Conservation (phyloP, 2,888 invertebrate genomes). For the Drosophila testacea region DNA sequence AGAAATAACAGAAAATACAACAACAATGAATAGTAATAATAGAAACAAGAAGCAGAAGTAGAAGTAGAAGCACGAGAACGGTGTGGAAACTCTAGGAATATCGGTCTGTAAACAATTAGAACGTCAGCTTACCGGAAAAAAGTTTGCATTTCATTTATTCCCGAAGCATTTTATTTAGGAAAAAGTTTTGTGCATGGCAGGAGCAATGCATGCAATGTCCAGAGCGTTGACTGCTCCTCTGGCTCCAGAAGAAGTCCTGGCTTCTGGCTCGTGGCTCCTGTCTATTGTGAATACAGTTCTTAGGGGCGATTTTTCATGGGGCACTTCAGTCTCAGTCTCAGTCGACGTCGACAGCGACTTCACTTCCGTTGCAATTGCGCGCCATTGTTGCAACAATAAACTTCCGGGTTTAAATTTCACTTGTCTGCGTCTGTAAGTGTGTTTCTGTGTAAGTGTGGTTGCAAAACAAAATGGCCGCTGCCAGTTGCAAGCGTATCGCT, state of each 20-base stretch:
- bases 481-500: slow-evolving; percentile 46
- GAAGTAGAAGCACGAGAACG: slow-evolving; percentile 14
- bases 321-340: not conserved
- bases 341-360: not conserved
- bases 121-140: slow-evolving; percentile 79
- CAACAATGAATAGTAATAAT: slow-evolving; percentile 28
- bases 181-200: slow-evolving; percentile 56
- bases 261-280: slow-evolving; percentile 10
- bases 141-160: slow-evolving; percentile 79
- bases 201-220: slow-evolving; percentile 39
- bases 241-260: not conserved
- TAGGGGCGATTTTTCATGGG: slow-evolving; percentile 18
- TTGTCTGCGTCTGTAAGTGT: slow-evolving; percentile 31
- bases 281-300: slow-evolving; percentile 25
- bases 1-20: slow-evolving; percentile 21
- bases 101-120: slow-evolving; percentile 73
- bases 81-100: slow-evolving; percentile 34
- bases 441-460: slow-evolving; percentile 28
- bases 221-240: slow-evolving; percentile 10
- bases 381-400: slow-evolving; percentile 73
- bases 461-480: slow-evolving; percentile 55
- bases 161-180: slow-evolving; percentile 70
- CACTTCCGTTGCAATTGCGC: slow-evolving; percentile 64
- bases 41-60: slow-evolving; percentile 17
- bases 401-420: slow-evolving; percentile 76